Conservation (phyloP, 2,797 vertebrate genomes). For the Aselliscus stoliczkanus region DNA sequence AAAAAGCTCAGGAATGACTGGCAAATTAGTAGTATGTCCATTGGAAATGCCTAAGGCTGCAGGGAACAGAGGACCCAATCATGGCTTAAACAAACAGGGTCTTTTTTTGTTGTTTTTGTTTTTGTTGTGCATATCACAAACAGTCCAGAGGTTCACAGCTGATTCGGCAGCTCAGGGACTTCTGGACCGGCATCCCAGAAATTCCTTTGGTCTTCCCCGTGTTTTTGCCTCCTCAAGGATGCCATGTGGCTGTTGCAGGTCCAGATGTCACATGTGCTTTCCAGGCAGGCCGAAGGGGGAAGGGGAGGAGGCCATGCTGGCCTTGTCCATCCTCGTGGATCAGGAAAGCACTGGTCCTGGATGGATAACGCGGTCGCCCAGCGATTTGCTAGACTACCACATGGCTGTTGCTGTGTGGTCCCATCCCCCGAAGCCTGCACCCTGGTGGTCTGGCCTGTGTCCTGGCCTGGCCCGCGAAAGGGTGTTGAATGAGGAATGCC, state of each 20-base stretch:
- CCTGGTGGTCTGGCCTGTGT: not conserved
- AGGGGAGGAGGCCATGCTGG: not conserved
- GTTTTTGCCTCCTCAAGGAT: not conserved
- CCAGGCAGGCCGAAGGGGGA: not conserved
- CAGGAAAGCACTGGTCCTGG: not conserved
- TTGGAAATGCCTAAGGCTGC: not conserved
- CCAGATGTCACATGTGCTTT: not conserved
- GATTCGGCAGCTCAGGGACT: not conserved
- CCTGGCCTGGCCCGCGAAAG: rapidly evolving
- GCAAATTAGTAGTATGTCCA: not conserved
- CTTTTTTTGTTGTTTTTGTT: not conserved
- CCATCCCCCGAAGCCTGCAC: rapidly evolving
- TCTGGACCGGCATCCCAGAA: not conserved
- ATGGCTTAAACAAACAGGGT: not conserved
- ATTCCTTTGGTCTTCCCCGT: not conserved
- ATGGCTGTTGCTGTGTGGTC: rapidly evolving
- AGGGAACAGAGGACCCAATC: not conserved
- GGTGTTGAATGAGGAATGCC: rapidly evolving
- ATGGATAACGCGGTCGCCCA: rapidly evolving
- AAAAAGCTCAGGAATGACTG: not conserved
- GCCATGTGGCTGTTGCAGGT: not conserved
- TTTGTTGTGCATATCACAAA: not conserved
- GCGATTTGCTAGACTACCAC: rapidly evolving
- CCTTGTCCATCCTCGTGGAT: not conserved
- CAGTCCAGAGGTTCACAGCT: not conserved